Evolutionary conservation across 2,113 vertebrate species (phyloP), one percentile per base, ranked within the genome.

Genomic region (Aldabrachelys gigantea): DNA sequence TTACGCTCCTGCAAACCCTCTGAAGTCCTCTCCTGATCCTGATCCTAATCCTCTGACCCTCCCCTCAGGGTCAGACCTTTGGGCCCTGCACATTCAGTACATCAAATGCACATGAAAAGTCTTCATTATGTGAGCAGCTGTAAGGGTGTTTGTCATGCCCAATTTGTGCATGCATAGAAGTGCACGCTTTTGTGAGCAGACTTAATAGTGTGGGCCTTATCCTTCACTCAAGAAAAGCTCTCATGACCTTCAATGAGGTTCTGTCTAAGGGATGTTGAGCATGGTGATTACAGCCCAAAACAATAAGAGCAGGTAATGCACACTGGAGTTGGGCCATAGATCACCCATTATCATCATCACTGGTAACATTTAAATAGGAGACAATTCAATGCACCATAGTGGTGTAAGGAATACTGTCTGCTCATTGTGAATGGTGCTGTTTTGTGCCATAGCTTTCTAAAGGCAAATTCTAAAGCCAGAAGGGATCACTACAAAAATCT

Each of bases 1-100:
- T 53, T 31, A 59, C 3, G 0, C 0, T 6, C 78, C 0, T 0
- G 54, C 0, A 1, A 75, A 27, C 52, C 24, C 57, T 0, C 87
- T 76, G 50, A n/a, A 80, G 44, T 79, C 13, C 38, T 50, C 41
- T 84, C 41, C 41, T 91, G 41, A 88, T n/a, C 35, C 81, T 78
- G 17, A 88, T 38, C 29, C 65, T 52, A 89, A 76, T n/a, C 91
- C 76, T 50, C 69, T 38, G 5, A 2, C 10, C 2, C 92, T 65
- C 29, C 41, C 86, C 79, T 82, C 72, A 5, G 62, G 76, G 88
- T 10, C 35, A n/a, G 83, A 25, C 72, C 41, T 69, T n/a, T 62
- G 44, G 52, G 54, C 52, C 89, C 50, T 35, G 44, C 0, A 89
- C 57, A 79, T 79, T 2, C 0, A 10, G 57, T 84, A 88, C 49